phyloP scores from a whole-genome alignment of 2,113 vertebrate species.

The Pseudopodoces humilis region DNA sequence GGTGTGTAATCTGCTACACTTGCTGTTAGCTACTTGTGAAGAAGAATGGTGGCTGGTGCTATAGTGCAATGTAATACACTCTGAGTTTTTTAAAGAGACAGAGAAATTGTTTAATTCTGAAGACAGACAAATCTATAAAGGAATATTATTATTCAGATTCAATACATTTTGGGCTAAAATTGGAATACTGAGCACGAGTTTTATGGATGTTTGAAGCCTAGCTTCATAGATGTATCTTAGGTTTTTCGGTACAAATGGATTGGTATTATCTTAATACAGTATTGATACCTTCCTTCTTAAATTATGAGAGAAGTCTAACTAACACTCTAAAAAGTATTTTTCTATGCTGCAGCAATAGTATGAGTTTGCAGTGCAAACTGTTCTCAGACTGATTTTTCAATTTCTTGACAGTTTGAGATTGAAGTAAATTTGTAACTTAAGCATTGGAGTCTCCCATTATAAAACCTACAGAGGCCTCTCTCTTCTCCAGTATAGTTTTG shows the following conservation, averaged over 20 bases:
- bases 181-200: background rate
- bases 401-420: background rate
- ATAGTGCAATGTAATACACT: background rate
- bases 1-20: background rate
- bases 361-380: background rate
- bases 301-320: background rate
- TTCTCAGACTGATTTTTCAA: background rate
- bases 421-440: background rate
- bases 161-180: background rate
- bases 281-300: background rate
- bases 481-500: background rate
- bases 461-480: background rate
- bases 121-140: background rate
- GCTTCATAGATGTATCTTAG: background rate
- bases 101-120: background rate
- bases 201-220: background rate
- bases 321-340: background rate
- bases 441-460: background rate
- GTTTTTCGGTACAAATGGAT: background rate
- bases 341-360: background rate
- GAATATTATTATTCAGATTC: background rate
- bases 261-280: background rate
- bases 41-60: background rate
- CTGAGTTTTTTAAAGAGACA: background rate
- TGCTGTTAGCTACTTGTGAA: background rate